Percentiles rank a stretch among this genome's conserved stretches.
phyloP scores from a whole-genome alignment of 1,140 invertebrate species.

The Brachystomella parvula region DNA sequence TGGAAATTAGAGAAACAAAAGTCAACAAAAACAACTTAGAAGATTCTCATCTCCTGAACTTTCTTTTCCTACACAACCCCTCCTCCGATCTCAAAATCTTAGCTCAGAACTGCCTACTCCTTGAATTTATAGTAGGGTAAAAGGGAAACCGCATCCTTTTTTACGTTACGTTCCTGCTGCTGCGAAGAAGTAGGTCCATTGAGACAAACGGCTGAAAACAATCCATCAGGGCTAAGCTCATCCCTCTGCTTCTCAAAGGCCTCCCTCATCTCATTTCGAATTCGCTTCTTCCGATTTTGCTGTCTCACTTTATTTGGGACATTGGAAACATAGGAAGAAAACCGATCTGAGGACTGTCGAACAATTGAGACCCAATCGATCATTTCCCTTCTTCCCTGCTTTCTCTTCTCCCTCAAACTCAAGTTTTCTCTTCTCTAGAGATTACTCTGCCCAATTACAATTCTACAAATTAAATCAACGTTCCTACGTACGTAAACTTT shows the following conservation, averaged over 20 bases:
- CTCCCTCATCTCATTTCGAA: slow-evolving; percentile 20
- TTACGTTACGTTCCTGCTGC: too few relatives aligned
- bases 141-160: too few relatives aligned
- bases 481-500: background rate
- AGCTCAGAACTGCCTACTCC: background rate
- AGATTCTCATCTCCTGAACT: too few relatives aligned
- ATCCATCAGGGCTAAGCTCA: background rate
- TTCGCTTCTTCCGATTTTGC: slow-evolving; percentile 43
- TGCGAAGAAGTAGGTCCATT: too few relatives aligned
- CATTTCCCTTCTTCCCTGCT: slow-evolving; percentile 49
- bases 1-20: too few relatives aligned
- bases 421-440: background rate
- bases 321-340: slow-evolving; percentile 57
- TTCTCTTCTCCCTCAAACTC: too few relatives aligned
- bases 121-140: background rate
- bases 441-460: slow-evolving; percentile 4
- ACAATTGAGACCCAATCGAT: slow-evolving; percentile 73
- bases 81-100: too few relatives aligned
- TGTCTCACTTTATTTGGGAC: slow-evolving; percentile 55
- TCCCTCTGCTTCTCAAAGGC: background rate
- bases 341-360: slow-evolving; percentile 58
- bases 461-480: slow-evolving; percentile 8
- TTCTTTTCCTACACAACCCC: too few relatives aligned
- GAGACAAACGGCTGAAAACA: background rate
- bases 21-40: too few relatives aligned